These are phyloP conservation scores for Tragelaphus oryx DNA, from an alignment of 2,797 vertebrate genomes.

Conservation along the genomic window DNA sequence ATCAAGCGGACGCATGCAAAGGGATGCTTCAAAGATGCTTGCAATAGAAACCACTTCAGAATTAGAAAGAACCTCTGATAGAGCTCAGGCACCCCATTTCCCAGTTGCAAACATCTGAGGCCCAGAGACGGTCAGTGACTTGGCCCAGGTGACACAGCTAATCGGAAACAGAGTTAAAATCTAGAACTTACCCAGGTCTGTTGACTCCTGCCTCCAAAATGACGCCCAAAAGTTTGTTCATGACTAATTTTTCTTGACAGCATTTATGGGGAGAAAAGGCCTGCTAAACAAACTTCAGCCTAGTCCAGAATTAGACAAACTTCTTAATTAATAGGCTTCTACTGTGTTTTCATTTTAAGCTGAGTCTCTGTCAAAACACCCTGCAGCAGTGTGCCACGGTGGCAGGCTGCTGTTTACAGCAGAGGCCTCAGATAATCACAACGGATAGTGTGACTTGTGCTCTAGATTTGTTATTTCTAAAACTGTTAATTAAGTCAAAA, in stretches of 20 bases:
- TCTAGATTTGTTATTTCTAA: constrained; percentile 41
- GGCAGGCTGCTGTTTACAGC: background rate
- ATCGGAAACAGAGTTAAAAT: background rate
- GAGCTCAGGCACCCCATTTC: background rate
- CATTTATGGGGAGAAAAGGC: background rate
- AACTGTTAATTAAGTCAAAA: constrained; percentile 56
- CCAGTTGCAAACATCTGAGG: background rate
- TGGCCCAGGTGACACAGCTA: background rate
- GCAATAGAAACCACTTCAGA: background rate
- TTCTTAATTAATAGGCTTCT: constrained; percentile 56
- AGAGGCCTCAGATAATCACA: constrained; percentile 19
- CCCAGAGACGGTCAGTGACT: background rate
- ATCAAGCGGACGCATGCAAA: background rate
- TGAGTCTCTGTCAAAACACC: constrained; percentile 47
- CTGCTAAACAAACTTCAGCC: constrained; percentile 19
- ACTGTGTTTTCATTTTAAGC: constrained; percentile 52
- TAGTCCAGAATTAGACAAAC: constrained; percentile 46
- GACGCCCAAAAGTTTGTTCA: background rate
- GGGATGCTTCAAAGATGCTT: background rate
- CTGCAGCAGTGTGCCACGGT: background rate
- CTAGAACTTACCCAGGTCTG: background rate
- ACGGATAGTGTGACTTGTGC: background rate
- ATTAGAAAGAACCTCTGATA: background rate
- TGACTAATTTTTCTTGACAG: constrained; percentile 20
- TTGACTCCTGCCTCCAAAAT: background rate